Conservation (phyloP, 2,797 vertebrate species). For the Nannoperca australis region DNA sequence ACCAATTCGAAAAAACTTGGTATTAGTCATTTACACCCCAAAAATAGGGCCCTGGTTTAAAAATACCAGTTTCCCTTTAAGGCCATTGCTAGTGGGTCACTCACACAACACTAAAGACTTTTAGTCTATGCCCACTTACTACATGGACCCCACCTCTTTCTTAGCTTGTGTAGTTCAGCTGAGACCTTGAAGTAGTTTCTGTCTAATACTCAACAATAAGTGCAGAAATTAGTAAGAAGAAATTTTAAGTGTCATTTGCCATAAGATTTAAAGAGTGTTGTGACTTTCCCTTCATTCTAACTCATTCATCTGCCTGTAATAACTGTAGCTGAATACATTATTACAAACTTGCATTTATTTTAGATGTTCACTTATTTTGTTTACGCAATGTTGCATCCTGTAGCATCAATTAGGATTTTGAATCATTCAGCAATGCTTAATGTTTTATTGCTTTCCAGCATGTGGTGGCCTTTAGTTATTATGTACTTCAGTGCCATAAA, state of each 20-base stretch:
- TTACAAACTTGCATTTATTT: not conserved
- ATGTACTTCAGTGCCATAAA: constrained; percentile 66
- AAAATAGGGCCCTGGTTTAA: too few relatives aligned
- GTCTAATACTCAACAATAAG: constrained; percentile 7
- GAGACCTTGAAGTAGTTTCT: too few relatives aligned
- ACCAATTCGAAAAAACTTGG: too few relatives aligned
- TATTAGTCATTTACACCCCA: too few relatives aligned
- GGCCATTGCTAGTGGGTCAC: too few relatives aligned
- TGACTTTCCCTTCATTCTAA: constrained; percentile 1
- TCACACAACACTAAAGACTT: too few relatives aligned
- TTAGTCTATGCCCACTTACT: too few relatives aligned
- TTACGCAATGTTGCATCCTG: constrained; percentile 13
- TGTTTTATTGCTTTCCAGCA: constrained; percentile 54
- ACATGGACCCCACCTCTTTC: too few relatives aligned
- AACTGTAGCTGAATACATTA: not conserved
- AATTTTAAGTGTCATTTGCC: constrained; percentile 8
- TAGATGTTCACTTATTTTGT: not conserved
- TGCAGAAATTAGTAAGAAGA: not conserved
- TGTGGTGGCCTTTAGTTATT: constrained; percentile 21
- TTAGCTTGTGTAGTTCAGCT: too few relatives aligned
- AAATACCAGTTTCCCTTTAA: too few relatives aligned
- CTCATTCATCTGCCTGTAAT: not conserved
- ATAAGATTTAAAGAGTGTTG: not conserved
- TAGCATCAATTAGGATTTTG: constrained; percentile 20
- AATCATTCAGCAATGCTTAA: constrained; percentile 31